phyloP scores from a whole-genome alignment of 2,888 invertebrate species.

The Actias luna region DNA sequence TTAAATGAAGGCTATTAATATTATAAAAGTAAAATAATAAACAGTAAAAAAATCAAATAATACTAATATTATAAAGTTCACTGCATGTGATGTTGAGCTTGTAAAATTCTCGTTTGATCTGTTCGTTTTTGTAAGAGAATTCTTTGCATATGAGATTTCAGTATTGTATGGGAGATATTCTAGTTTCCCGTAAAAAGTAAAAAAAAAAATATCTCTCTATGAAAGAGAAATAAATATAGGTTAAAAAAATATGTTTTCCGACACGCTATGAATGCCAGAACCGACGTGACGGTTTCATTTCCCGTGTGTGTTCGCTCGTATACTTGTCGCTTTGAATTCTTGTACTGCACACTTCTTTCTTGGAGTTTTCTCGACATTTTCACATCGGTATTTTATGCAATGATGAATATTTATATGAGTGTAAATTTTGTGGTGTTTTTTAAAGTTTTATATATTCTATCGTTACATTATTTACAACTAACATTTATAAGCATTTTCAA shows the following conservation, averaged over 20 bases:
- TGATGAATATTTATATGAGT: conserved; percentile 17
- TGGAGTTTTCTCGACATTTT: conserved; percentile 24
- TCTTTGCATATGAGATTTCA: too few species aligned
- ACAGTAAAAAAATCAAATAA: too few species aligned
- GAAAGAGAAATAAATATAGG: background rate
- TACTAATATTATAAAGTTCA: too few species aligned
- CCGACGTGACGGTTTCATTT: conserved; percentile 61
- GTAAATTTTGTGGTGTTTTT: background rate
- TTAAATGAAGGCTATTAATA: too few species aligned
- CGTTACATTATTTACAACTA: background rate
- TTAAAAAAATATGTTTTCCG: conserved; percentile 1
- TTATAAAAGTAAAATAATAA: too few species aligned
- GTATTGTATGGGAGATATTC: too few species aligned
- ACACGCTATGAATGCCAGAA: background rate
- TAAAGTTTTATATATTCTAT: background rate
- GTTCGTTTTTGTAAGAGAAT: too few species aligned
- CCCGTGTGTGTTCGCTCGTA: conserved; percentile 48
- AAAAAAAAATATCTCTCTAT: background rate
- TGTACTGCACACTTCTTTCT: conserved; percentile 35
- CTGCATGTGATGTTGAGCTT: too few species aligned
- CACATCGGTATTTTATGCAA: conserved; percentile 15
- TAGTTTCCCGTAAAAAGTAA: too few species aligned
- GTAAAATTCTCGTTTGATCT: too few species aligned
- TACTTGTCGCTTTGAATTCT: conserved; percentile 50
- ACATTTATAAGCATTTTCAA: too few species aligned